Evolutionary conservation across 2,888 invertebrate genomes (phyloP).

Genomic region (Crossocerus cetratus): DNA sequence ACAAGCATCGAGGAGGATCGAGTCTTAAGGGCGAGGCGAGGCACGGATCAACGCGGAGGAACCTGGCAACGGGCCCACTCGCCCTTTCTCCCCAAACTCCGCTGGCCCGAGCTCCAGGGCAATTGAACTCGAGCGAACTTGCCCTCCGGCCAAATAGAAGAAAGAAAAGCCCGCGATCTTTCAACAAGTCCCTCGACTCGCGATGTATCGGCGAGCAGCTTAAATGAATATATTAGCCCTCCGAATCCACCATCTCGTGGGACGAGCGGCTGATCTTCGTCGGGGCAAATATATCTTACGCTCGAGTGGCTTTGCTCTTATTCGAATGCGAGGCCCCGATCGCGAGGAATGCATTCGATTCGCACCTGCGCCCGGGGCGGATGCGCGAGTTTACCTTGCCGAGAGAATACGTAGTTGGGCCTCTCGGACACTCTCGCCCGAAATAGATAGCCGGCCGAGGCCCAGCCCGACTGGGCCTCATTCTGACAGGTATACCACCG

Average conservation of each 20-base stretch:
- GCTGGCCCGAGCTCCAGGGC: conserved; percentile 6
- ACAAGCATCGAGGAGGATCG: conserved; percentile 52
- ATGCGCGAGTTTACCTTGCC: conserved; percentile 39
- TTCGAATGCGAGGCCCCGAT: neutral
- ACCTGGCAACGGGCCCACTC: conserved; percentile 21
- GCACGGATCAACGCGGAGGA: conserved; percentile 33
- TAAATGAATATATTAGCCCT: conserved; percentile 58
- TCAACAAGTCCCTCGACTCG: conserved; percentile 32
- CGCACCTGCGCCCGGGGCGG: conserved; percentile 7
- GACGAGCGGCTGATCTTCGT: conserved; percentile 4
- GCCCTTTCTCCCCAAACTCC: conserved; percentile 7
- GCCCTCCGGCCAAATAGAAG: neutral
- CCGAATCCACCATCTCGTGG: conserved; percentile 50
- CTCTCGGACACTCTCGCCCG: conserved; percentile 13
- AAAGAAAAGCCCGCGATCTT: conserved; percentile 6
- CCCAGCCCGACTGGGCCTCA: conserved; percentile 26
- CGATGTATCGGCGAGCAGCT: conserved; percentile 44
- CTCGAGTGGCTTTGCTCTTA: conserved; percentile 6
- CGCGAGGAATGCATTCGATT: conserved; percentile 14
- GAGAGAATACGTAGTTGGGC: conserved; percentile 43
- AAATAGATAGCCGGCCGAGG: conserved; percentile 14
- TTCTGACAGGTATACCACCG: conserved; percentile 42
- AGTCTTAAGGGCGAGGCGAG: conserved; percentile 48
- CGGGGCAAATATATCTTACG: neutral
- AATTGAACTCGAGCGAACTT: conserved; percentile 4